These are phyloP conservation scores for Dynastes maya DNA, from an alignment of 2,888 invertebrate genomes.

Conservation along the genomic window DNA sequence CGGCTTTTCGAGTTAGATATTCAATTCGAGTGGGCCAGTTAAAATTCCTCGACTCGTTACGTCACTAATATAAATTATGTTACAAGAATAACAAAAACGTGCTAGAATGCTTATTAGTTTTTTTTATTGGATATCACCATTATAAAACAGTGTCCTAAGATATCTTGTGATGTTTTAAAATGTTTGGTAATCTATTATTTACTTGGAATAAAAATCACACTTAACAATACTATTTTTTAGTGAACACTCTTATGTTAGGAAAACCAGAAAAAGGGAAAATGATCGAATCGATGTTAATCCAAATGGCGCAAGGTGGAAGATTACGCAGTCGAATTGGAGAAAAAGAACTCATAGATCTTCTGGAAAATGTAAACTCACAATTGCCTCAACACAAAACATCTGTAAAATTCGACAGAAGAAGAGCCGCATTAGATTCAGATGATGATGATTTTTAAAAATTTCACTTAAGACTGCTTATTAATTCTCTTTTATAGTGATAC, in stretches of 20 bases:
- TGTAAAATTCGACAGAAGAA: conserved; percentile 92
- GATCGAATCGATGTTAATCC: conserved; percentile 94
- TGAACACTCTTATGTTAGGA: conserved; percentile 93
- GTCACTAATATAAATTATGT: too few relatives aligned
- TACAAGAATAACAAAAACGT: too few relatives aligned
- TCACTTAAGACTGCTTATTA: conserved; percentile 54
- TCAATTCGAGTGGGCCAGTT: too few relatives aligned
- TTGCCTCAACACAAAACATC: conserved; percentile 82
- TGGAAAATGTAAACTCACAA: conserved; percentile 91
- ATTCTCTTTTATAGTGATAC: conserved; percentile 27
- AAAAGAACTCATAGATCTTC: conserved; percentile 85
- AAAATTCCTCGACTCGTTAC: too few relatives aligned
- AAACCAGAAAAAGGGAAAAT: conserved; percentile 97
- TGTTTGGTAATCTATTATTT: too few relatives aligned
- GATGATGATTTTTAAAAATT: conserved; percentile 73
- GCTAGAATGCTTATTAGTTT: too few relatives aligned
- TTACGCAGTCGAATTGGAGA: conserved; percentile 88
- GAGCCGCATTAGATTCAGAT: conserved; percentile 90
- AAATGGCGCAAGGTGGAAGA: conserved; percentile 96
- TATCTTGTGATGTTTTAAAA: background rate
- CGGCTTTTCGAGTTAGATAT: too few relatives aligned
- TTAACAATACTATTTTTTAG: conserved; percentile 72
- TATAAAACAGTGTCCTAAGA: too few relatives aligned
- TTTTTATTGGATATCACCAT: too few relatives aligned
- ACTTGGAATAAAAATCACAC: too few relatives aligned